Evolutionary conservation across 2,888 invertebrate genomes (phyloP), one percentile per base, ranked within the genome.

Genomic region (Hoplodrina ambigua): DNA sequence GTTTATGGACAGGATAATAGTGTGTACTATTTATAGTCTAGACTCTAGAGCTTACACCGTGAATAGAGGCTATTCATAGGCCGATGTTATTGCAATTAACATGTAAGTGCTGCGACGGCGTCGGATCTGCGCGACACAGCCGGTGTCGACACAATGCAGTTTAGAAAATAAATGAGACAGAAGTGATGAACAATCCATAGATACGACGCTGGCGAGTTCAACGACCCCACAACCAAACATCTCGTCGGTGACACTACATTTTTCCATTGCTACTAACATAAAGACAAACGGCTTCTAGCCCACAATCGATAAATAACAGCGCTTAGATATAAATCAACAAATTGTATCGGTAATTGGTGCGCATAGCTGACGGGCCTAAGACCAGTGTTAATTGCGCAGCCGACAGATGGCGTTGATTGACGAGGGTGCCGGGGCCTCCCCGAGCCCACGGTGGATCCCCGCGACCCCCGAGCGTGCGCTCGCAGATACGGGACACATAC

Each of bases 391-490:
- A 85, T 84, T 84, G 81, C 76, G 65, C 58, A 30, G 60, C 70
- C 56, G 83, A 83, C 72, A 79, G 84, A 81, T 81, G 83, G 83
- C 85, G 81, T 62, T 76, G 85, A 84, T 83, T 83, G 85, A 85
- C 84, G 76, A 81, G 84, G 85, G 85, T 83, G 64, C 63, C 13
- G 50, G 46, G 41, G 46, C 17, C 46, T 4, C 15, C 37, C 41
- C 37, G 37, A 33, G 37, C 37, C 10, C 37, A 10, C 37, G 37
- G 37, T 13, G 71, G 67, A 19, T 41, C 68, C 30, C 33, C 19
- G 20, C 19, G 55, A 62, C 56, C 70, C 58, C 73, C 13, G 15
- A 19, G 44, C n/a, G 61, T 25, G 19, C 37, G n/a, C 37, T 68
- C 41, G 0, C 20, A 54, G 57, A 49, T 41, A 69, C 53, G 19